Conservation (phyloP, 2,113 vertebrate species). For the Burhinus oedicnemus region DNA sequence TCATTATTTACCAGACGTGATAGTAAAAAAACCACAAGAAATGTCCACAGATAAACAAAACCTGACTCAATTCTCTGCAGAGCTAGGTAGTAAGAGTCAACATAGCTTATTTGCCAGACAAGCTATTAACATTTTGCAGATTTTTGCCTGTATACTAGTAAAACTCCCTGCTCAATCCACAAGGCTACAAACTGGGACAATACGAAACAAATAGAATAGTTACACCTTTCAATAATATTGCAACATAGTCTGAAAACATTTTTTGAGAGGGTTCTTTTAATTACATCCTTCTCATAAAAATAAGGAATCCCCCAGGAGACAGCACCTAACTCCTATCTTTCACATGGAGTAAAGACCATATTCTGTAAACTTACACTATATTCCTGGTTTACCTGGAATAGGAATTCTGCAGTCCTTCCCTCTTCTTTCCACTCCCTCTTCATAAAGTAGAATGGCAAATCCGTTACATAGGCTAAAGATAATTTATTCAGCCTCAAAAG, state of each 20-base stretch:
- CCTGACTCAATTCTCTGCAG: background rate
- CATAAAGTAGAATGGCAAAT: background rate
- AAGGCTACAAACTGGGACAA: background rate
- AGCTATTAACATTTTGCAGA: background rate
- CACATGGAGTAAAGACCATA: background rate
- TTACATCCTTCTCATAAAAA: background rate
- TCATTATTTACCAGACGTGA: background rate
- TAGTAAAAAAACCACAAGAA: background rate
- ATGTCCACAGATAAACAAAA: background rate
- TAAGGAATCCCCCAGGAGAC: background rate
- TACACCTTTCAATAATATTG: background rate
- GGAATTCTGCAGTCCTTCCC: background rate
- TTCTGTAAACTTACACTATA: background rate
- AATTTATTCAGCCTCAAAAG: background rate
- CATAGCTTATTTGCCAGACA: background rate
- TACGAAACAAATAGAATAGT: background rate
- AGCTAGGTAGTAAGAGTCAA: background rate
- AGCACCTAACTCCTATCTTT: background rate
- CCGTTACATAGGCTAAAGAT: background rate
- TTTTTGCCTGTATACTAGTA: background rate
- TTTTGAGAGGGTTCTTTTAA: background rate
- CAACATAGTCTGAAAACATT: background rate
- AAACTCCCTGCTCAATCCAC: background rate
- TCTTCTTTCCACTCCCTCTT: background rate
- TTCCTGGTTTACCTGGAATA: background rate